These are phyloP conservation scores for Lophius piscatorius DNA, from an alignment of 2,113 vertebrate genomes.

Conservation along the genomic window DNA sequence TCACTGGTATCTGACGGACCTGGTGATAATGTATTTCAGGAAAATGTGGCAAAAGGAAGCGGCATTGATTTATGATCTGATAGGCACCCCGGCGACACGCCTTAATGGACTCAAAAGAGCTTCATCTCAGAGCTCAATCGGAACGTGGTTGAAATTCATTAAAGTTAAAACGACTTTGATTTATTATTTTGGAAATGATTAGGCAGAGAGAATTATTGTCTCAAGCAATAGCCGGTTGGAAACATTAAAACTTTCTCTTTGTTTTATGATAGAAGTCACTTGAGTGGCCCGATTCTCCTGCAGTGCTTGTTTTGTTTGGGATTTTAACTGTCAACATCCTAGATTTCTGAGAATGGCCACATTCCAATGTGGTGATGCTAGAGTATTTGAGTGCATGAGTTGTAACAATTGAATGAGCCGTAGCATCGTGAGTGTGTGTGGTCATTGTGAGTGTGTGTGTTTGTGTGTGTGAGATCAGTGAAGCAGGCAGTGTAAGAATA, in stretches of 20 bases:
- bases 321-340: conserved; percentile 43
- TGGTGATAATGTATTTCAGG: conserved; percentile 60
- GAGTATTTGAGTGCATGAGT: neutral
- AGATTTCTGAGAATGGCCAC: conserved; percentile 11
- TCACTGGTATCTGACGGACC: conserved; percentile 68
- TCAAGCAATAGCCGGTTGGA: conserved; percentile 65
- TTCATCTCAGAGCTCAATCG: conserved; percentile 57
- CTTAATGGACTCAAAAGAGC: conserved; percentile 61
- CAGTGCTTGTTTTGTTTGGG: conserved; percentile 41
- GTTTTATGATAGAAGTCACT: conserved; percentile 63
- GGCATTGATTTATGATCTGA: conserved; percentile 72
- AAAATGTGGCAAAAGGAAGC: conserved; percentile 66
- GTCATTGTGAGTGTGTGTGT: conserved; percentile 22
- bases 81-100: conserved; percentile 53
- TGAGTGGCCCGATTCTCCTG: conserved; percentile 33
- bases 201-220: conserved; percentile 66
- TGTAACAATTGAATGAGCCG: too few relatives aligned
- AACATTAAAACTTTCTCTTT: conserved; percentile 64
- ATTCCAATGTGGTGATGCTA: conserved; percentile 26
- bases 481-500: conserved; percentile 66
- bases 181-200: conserved; percentile 69
- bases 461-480: conserved; percentile 48
- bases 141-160: conserved; percentile 70
- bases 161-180: conserved; percentile 71
- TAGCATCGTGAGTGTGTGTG: conserved; percentile 1